Evolutionary conservation across 2,797 vertebrate genomes (phyloP), one percentile per base, ranked within the genome.

Genomic region (Gallinago solitaria): DNA sequence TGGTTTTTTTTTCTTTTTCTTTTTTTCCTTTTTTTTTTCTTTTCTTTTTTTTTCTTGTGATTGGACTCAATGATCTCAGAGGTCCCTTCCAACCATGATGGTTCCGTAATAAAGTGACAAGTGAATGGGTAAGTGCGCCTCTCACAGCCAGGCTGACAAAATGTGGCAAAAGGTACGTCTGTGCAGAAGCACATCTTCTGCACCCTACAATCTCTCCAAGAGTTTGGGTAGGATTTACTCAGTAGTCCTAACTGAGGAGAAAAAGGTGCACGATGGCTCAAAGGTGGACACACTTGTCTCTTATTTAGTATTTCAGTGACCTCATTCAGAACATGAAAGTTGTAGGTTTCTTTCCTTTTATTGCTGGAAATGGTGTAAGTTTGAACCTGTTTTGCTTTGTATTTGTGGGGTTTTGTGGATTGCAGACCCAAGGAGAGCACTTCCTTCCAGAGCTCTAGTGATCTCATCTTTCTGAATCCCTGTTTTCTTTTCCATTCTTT

Each of bases 201-300:
- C 25, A 41, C 30, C 35, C 35, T 61, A 1, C 0, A 0, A 4
- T 50, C 24, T 51, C 23, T 51, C 25, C 7, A 41, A 6, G 14
- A 70, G 3, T 16, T 83, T 45, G 14, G 25, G 9, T 50, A 54
- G 68, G 47, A 54, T 79, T 94, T 89, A 35, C 45, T 70, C 35
- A 19, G 47, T 35, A 60, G n/a, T 18, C 87, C 25, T 50, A 30
- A 48, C 2, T 25, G 73, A 35, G 50, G 8, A 47, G 59, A 74
- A 83, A 47, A 33, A 9, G 11, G 8, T 73, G 61, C 11, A 4
- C 0, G 2, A 14, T 75, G 51, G 15, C 30, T 64, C 43, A 50
- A 82, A 83, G 32, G 32, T 64, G 24, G 27, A 41, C 30, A 6
- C 28, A 9, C 19, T 53, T 32, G 15, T 11, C 11, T 65, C 41